Conservation (phyloP, 1,140 invertebrate species). For the Rhyzopertha dominica region DNA sequence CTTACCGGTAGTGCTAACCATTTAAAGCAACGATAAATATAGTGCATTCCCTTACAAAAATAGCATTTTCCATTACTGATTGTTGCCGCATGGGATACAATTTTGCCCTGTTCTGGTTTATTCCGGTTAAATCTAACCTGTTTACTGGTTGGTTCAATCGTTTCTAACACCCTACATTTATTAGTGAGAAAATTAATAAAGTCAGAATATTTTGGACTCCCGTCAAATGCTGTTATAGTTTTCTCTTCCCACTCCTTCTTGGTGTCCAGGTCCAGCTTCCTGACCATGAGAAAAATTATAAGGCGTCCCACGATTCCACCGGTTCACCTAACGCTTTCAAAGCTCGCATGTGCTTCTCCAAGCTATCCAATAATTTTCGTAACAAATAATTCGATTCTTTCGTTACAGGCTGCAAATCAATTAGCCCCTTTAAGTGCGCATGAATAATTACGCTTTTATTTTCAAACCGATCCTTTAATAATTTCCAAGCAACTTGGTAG, state of each 20-base stretch:
- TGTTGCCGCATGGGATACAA: no score
- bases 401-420: conserved; percentile 15
- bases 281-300: conserved; percentile 21
- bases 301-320: conserved; percentile 20
- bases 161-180: no score
- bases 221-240: neutral
- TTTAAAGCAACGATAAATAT: no score
- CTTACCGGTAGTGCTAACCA: no score
- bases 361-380: conserved; percentile 15
- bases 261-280: conserved; percentile 19
- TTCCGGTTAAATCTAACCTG: no score
- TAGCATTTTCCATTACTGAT: no score
- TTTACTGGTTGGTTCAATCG: no score
- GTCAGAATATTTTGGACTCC: no score
- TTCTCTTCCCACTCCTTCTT: conserved; percentile 26
- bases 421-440: neutral
- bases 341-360: conserved; percentile 20
- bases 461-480: conserved; percentile 7
- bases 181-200: no score
- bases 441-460: conserved; percentile 1
- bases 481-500: conserved; percentile 8
- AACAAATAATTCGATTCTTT: conserved; percentile 19
- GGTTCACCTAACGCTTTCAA: conserved; percentile 23
- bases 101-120: no score
- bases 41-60: no score